Base-by-base conservation (phyloP, 1,140 invertebrate species). In the Ylistrum balloti region DNA sequence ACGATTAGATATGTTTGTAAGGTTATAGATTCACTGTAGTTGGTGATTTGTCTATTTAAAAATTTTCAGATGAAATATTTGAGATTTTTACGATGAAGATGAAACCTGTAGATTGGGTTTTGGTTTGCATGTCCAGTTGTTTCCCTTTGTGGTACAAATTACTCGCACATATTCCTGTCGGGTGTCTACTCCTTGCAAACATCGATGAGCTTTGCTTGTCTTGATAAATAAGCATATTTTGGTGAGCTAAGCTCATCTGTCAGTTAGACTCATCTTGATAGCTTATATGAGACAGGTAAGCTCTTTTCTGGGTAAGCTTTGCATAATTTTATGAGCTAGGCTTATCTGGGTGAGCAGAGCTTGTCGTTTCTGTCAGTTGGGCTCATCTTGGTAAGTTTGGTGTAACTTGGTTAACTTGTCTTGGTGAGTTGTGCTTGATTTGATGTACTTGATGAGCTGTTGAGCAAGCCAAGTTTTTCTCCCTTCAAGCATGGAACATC, bases 111-210 rank as follows among this genome's bases (percentile, higher is more conserved):
- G 88, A 41, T 89, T 33, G n/a, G 45, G 41, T 34, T 48, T 90
- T 28, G n/a, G 45, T 35, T 88, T 41, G 48, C n/a, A 33, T 87
- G 91, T 90, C 91, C 91, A 92, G 90, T 35, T 88, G 74, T 86
- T 90, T 92, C 93, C 92, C 91, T 93, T 91, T 93, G 93, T 92
- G 90, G 92, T 93, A 91, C 86, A 91, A 87, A 91, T 91, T 93
- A 86, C 34, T 32, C 11, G 33, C 33, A 86, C 48, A 45, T 32
- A 15, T 38, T 86, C 41, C 33, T 74, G 48, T 88, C 20, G 88
- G 34, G 33, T 5, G 56, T 74, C 56, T 74, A 74, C 22, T 28
- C n/a, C n/a, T 74, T 11, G 28, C 28, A 74, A 7, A 74, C 56
- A 2, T 74, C 17, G 22, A n/a, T 74, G 56, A 74, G 9, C 45